phyloP scores from a whole-genome alignment of 1,140 invertebrate species.

The Zaprionus nigranus region DNA sequence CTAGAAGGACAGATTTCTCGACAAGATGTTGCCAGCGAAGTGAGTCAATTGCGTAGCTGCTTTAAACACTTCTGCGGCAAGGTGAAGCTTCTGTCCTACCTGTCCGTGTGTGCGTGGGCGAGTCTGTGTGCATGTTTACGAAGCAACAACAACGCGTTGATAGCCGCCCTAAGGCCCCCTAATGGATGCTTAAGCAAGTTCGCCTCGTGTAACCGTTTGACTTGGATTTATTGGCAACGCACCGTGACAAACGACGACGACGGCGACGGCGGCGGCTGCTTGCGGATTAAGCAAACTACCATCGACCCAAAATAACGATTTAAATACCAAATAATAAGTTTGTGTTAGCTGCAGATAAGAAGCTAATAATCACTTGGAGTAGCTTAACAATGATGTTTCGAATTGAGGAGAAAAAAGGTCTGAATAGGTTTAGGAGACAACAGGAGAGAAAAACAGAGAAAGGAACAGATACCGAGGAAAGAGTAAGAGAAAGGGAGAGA shows the following conservation, averaged over 20 bases:
- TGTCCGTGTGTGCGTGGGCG: background rate
- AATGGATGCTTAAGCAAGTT: slow-evolving; percentile 6
- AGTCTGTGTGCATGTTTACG: slow-evolving; percentile 9
- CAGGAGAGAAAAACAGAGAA: too few relatives aligned
- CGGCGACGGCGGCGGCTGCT: background rate
- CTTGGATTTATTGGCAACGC: slow-evolving; percentile 7
- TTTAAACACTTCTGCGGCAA: slow-evolving; percentile 8
- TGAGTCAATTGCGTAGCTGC: slow-evolving; percentile 17
- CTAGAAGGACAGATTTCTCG: slow-evolving; percentile 20
- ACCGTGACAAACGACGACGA: background rate
- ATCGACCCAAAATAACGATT: slow-evolving; percentile 2
- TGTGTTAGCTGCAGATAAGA: background rate
- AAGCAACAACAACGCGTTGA: slow-evolving; percentile 23
- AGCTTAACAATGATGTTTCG: background rate
- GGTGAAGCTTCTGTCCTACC: slow-evolving; percentile 8
- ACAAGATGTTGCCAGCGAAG: slow-evolving; percentile 41
- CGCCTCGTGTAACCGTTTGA: slow-evolving; percentile 1
- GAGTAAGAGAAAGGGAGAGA: too few relatives aligned
- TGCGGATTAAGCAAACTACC: slow-evolving; percentile 1
- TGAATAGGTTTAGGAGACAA: too few relatives aligned
- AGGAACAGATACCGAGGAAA: too few relatives aligned
- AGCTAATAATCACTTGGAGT: background rate
- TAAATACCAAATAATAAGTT: slow-evolving; percentile 10
- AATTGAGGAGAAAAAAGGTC: too few relatives aligned
- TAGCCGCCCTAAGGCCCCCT: slow-evolving; percentile 1